These are phyloP conservation scores for Cheirogaleus major DNA, from an alignment of 2,797 vertebrate genomes.

Conservation along the genomic window DNA sequence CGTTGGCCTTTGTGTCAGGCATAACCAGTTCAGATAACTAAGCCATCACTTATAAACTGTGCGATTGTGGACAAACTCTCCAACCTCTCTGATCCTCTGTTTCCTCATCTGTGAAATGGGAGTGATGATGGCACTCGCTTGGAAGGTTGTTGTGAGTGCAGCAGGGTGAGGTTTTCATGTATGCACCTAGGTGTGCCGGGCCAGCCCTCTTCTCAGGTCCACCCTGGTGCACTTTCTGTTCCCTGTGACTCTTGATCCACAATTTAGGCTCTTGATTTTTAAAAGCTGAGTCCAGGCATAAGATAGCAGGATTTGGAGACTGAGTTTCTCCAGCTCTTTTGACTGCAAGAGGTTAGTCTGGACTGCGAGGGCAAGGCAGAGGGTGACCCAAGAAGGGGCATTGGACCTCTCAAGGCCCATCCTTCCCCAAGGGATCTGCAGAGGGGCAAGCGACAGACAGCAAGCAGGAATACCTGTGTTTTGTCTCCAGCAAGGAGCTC, in stretches of 20 bases:
- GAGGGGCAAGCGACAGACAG: neutral
- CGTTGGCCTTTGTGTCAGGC: neutral
- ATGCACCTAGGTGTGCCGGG: fast-evolving
- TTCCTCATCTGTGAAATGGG: neutral
- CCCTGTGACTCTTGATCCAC: neutral
- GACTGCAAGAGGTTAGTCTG: neutral
- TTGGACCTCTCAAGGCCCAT: no score
- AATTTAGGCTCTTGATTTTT: neutral
- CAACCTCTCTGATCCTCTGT: neutral
- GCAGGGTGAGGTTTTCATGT: fast-evolving
- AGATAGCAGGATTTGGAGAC: neutral
- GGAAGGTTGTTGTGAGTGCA: neutral
- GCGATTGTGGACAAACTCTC: neutral
- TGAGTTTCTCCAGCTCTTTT: neutral
- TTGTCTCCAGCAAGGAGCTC: neutral
- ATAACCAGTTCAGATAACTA: neutral
- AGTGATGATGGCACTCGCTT: neutral
- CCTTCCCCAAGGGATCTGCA: no score
- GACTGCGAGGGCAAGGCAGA: neutral
- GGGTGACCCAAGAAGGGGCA: neutral
- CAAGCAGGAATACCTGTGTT: neutral
- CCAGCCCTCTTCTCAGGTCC: neutral
- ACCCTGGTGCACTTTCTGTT: neutral
- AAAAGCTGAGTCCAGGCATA: neutral
- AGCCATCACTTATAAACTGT: neutral